A percentile compares a stretch with the other conserved stretches of the same genome.
phyloP scores from a whole-genome alignment of 2,113 vertebrate species.

The Genyomyrus donnyi region DNA sequence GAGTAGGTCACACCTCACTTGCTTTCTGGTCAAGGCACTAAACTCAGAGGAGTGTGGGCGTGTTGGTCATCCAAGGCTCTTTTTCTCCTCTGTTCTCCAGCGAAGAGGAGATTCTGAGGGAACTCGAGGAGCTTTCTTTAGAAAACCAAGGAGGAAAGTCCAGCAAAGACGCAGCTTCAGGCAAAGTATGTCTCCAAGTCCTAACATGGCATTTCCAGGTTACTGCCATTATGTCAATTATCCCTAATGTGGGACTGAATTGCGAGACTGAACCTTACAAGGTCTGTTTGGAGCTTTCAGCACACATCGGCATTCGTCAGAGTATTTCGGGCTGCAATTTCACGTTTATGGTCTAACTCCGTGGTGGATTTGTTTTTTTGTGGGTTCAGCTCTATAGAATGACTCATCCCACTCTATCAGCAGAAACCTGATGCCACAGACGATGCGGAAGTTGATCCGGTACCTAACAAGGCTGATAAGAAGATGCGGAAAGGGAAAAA shows the following conservation, averaged over 20 bases:
- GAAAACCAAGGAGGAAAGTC: conserved; percentile 73
- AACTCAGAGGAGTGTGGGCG: no score
- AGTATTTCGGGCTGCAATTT: background rate
- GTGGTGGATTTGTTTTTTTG: background rate
- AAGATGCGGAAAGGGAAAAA: conserved; percentile 80
- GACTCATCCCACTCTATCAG: background rate
- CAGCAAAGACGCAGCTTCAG: conserved; percentile 59
- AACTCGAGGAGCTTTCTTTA: conserved; percentile 84
- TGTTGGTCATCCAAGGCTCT: background rate
- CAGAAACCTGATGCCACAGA: conserved; percentile 71
- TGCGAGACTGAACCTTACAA: background rate
- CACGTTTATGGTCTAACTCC: background rate
- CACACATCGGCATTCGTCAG: background rate
- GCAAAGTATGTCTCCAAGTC: conserved; percentile 42
- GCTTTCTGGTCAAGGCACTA: no score
- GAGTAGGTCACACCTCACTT: conserved; percentile 62
- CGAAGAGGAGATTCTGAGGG: conserved; percentile 93
- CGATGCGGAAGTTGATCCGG: conserved; percentile 48
- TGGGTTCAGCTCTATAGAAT: background rate
- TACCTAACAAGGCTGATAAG: conserved; percentile 77
- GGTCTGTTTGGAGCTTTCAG: background rate
- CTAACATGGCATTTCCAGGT: background rate
- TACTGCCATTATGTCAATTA: background rate
- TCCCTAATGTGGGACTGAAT: background rate
- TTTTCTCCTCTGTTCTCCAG: conserved; percentile 58